A percentile compares a stretch with the other conserved stretches of the same genome.
These are phyloP conservation scores for Python bivittatus DNA, from an alignment of 2,113 vertebrate genomes.

Conservation along the genomic window DNA sequence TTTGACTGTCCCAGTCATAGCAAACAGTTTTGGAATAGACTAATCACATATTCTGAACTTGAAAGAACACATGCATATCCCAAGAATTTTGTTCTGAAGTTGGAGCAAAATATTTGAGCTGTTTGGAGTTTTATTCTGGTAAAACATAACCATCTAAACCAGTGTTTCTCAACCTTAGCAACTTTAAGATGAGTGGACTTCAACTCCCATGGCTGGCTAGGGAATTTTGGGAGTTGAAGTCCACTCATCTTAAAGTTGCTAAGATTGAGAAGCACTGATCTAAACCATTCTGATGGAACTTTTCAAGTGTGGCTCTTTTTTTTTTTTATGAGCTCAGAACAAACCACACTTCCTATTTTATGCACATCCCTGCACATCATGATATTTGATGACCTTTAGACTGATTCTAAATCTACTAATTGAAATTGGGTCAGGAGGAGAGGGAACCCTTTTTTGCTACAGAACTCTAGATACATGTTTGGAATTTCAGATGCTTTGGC, in stretches of 20 bases:
- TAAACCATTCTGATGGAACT: background rate
- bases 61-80: background rate
- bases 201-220: too few relatives aligned
- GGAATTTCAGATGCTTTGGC: background rate
- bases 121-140: background rate
- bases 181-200: too few relatives aligned
- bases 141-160: background rate
- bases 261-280: too few relatives aligned
- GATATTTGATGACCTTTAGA: background rate
- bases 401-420: background rate
- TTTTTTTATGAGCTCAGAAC: background rate
- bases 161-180: too few relatives aligned
- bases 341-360: background rate
- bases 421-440: background rate
- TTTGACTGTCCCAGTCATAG: background rate
- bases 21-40: background rate
- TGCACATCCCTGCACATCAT: background rate
- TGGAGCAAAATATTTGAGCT: background rate
- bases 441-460: background rate
- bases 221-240: too few relatives aligned
- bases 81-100: background rate
- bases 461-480: background rate
- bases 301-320: background rate
- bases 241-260: too few relatives aligned
- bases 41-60: background rate